These are phyloP conservation scores for Drosophila carrolli DNA, from an alignment of 1,140 invertebrate genomes.

Conservation along the genomic window DNA sequence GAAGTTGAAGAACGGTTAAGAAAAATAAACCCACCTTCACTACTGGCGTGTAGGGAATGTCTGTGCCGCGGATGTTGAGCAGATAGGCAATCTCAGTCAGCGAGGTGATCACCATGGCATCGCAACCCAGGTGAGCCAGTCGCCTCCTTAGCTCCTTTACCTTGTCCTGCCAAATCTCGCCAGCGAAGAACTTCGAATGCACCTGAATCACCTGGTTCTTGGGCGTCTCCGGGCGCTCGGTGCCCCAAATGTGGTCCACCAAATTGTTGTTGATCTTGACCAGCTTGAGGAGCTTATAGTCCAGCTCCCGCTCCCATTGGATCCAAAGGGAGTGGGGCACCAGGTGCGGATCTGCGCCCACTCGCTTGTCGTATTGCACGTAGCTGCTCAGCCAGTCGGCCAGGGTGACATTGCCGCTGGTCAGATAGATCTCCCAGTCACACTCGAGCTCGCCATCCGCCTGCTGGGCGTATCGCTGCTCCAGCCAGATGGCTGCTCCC, in stretches of 20 bases:
- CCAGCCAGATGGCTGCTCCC: slow-evolving; percentile 95
- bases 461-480: slow-evolving; percentile 92
- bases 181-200: slow-evolving; percentile 84
- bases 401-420: slow-evolving; percentile 87
- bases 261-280: slow-evolving; percentile 90
- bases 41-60: slow-evolving; percentile 95
- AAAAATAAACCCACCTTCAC: slow-evolving; percentile 80
- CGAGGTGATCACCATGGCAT: slow-evolving; percentile 93
- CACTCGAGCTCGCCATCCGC: slow-evolving; percentile 91
- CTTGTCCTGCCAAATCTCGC: slow-evolving; percentile 89
- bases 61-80: slow-evolving; percentile 96
- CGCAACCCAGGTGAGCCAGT: slow-evolving; percentile 88
- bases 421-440: slow-evolving; percentile 92
- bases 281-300: slow-evolving; percentile 86
- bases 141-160: slow-evolving; percentile 88
- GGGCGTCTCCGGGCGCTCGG: slow-evolving; percentile 86
- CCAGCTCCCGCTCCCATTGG: slow-evolving; percentile 86
- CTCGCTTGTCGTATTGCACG: slow-evolving; percentile 87
- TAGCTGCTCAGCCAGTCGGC: slow-evolving; percentile 88
- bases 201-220: slow-evolving; percentile 86
- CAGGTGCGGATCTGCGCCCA: slow-evolving; percentile 94
- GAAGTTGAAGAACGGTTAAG: background rate
- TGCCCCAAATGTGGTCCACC: slow-evolving; percentile 93
- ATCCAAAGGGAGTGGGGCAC: slow-evolving; percentile 89
- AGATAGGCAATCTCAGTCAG: slow-evolving; percentile 97